Evolutionary conservation across 2,888 invertebrate genomes (phyloP), one percentile per base, ranked within the genome.

Genomic region (Brachypterus glaber): DNA sequence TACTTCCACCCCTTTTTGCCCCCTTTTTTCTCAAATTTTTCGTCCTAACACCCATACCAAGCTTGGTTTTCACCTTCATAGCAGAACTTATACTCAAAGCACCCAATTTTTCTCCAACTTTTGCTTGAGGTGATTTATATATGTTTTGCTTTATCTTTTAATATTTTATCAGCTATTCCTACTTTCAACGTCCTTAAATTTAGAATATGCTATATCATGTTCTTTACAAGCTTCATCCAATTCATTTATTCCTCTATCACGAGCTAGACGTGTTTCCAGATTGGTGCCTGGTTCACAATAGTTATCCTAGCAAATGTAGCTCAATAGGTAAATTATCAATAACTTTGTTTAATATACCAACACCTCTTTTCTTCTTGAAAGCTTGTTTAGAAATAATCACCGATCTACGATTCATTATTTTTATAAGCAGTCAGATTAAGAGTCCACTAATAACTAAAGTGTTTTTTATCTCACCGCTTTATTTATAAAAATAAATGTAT

Each of bases 61-160:
- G n/a, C n/a, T n/a, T n/a, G n/a, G n/a, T n/a, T 53, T 59, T 57
- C 3, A 40, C 35, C 37, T 52, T 55, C 54, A 59, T 58, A 14
- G 36, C 30, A 8, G 46, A 48, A 4, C 49, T 35, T 5, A 56
- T 51, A 30, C 43, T 30, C 34, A 41, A 48, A 4, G 52, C 43
- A 11, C 48, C 49, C 13, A 49, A 31, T 44, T 48, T 51, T 48
- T 59, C 54, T 2, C 51, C 47, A 1, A 51, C 13, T 14, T 35
- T 41, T 3, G 52, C 40, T 37, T 57, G 53, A 31, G 32, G 36
- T 12, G 55, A 41, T 17, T 39, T 37, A 13, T 13, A 53, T 43
- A 14, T 50, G 47, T 35, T 52, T 17, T 44, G 58, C 62, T 50
- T 47, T 52, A 17, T 57, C 47, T 5, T 46, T 44, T n/a, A 64